These are phyloP conservation scores for Pristionchus fissidentatus DNA, from an alignment of 2,888 invertebrate genomes.

Conservation along the genomic window DNA sequence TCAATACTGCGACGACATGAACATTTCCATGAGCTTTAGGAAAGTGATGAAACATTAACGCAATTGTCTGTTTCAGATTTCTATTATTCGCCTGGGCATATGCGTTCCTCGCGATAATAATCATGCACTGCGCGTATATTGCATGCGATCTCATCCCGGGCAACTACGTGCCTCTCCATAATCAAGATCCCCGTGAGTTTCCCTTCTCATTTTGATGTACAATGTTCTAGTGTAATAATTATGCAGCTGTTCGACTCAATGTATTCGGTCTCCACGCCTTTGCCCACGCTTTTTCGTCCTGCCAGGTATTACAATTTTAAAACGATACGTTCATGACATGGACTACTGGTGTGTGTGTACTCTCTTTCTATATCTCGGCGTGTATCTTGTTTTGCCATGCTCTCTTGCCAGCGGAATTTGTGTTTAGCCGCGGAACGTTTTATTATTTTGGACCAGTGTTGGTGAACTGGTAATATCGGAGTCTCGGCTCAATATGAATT, in stretches of 20 bases:
- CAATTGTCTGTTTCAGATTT: not conserved
- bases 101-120: not conserved
- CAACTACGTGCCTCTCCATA: not conserved
- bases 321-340: not conserved
- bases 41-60: too few species aligned
- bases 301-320: not conserved
- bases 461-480: too few species aligned
- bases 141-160: not conserved
- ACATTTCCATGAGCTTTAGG: too few species aligned
- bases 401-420: too few species aligned
- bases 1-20: not conserved
- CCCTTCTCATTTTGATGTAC: not conserved
- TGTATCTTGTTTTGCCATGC: too few species aligned
- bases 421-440: too few species aligned
- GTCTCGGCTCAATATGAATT: too few species aligned
- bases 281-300: not conserved
- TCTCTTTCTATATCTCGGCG: too few species aligned
- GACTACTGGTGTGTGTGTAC: too few species aligned
- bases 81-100: not conserved
- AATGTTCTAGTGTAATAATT: too few species aligned
- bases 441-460: too few species aligned
- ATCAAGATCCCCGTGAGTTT: not conserved
- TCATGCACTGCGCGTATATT: not conserved
- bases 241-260: not conserved
- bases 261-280: not conserved